Conservation (phyloP, 2,113 vertebrate genomes). For the Arvicanthis niloticus region DNA sequence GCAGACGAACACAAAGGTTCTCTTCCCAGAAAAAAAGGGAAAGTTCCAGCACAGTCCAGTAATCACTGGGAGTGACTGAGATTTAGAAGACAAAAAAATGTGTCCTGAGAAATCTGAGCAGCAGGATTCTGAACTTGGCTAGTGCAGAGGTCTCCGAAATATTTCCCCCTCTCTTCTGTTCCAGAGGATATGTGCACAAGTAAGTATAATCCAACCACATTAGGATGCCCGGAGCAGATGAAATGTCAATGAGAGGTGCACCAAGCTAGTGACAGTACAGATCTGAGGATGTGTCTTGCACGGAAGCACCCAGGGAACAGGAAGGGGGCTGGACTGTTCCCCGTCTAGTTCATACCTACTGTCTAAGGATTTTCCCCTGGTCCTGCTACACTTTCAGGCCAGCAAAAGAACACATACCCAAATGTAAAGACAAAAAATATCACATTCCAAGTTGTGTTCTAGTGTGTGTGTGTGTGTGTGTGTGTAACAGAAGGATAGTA, state of each 20-base stretch:
- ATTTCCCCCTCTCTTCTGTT: background rate
- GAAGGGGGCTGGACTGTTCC: background rate
- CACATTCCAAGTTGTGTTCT: background rate
- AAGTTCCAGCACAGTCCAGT: constrained; percentile 32
- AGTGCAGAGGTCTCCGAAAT: background rate
- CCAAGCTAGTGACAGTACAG: background rate
- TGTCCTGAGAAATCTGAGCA: constrained; percentile 2
- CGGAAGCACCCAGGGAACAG: background rate
- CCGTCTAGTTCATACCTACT: background rate
- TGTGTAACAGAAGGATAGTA: background rate
- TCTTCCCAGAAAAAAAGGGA: constrained; percentile 40
- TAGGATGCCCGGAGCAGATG: background rate
- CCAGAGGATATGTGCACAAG: background rate
- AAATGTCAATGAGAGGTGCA: background rate
- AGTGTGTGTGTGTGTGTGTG: background rate
- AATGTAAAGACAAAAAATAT: background rate
- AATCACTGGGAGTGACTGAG: background rate
- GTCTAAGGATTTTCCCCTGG: background rate
- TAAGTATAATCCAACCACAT: background rate
- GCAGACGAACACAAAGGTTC: constrained; percentile 28
- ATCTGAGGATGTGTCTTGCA: background rate
- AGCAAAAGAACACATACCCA: background rate
- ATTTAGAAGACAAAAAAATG: background rate
- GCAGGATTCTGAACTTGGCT: background rate
- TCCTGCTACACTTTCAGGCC: background rate